Evolutionary conservation across 2,797 vertebrate species (phyloP), one percentile per base, ranked within the genome.

Genomic region (Eulemur mongoz): DNA sequence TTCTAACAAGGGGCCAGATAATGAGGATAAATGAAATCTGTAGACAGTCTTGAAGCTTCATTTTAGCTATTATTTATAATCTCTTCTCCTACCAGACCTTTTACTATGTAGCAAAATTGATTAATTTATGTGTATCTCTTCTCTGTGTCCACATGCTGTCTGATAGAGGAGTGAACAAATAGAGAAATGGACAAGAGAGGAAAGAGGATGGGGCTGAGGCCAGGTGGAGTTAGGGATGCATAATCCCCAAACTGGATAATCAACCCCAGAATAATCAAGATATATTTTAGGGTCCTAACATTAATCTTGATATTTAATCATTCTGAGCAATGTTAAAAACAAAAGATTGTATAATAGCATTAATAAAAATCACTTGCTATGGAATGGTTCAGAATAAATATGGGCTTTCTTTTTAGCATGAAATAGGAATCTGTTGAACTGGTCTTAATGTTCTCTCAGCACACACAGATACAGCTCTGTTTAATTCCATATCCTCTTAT

Each of bases 401-500:
- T 69, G 65, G 65, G 54, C 85, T 79, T 96, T 96, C 48, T 94
- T 96, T 96, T 95, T 96, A 97, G 72, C 84, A 91, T 84, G 76
- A 93, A 95, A 93, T 92, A 93, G 59, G 50, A 93, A 87, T 97
- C 80, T 88, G 18, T 70, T 87, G 63, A 94, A 87, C 50, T 81
- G 89, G 70, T 92, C 61, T 90, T 93, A 94, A 93, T 89, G 65
- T 95, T 95, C 75, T 69, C 38, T 93, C 75, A 59, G 91, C 93
- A 93, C 72, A 95, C 88, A 94, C 45, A 91, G 75, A 95, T 76
- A 96, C 12, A 94, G 94, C 76, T 93, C 91, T 91, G 73, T 96
- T 97, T 98, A 97, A 97, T 97, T 96, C 97, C 86, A 94, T 96
- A 98, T 97, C 94, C 95, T 98, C 94, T 97, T 98, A 97, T 90